A percentile compares a stretch with the other conserved stretches of the same genome.
Evolutionary conservation across 2,888 invertebrate genomes (phyloP).

Genomic region (Cancer borealis): DNA sequence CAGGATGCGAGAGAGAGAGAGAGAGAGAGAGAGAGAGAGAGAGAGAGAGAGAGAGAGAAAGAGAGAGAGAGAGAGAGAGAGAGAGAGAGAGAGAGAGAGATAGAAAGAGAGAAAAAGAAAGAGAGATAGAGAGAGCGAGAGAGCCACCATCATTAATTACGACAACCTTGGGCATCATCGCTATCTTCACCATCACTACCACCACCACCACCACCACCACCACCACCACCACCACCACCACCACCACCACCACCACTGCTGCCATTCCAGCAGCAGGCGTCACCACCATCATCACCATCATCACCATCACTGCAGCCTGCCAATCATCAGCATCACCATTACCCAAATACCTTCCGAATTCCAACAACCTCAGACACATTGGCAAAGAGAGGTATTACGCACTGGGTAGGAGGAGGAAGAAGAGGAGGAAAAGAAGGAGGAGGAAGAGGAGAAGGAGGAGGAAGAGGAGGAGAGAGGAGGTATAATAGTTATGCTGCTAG

Average conservation of each 20-base stretch:
- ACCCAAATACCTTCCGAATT: neutral
- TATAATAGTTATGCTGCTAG: neutral
- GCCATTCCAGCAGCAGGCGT: neutral
- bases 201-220: neutral
- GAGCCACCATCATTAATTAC: constrained; percentile 28
- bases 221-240: neutral
- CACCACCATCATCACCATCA: neutral
- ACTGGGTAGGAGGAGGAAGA: neutral
- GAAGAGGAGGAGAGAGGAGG: neutral
- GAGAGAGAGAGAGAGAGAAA: neutral
- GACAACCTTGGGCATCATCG: constrained; percentile 29
- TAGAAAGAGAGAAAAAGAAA: neutral
- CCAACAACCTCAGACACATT: neutral
- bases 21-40: constrained; percentile 34
- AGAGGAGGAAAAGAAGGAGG: neutral
- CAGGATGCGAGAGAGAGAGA: neutral
- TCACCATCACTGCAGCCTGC: neutral
- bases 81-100: neutral
- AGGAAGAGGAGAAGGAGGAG: neutral
- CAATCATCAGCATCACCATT: neutral
- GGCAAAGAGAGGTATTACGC: neutral
- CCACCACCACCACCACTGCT: neutral
- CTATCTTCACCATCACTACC: constrained; percentile 10
- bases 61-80: constrained; percentile 20
- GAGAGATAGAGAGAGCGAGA: neutral